phyloP scores from a whole-genome alignment of 2,888 invertebrate genomes.

The Zygaena filipendulae region DNA sequence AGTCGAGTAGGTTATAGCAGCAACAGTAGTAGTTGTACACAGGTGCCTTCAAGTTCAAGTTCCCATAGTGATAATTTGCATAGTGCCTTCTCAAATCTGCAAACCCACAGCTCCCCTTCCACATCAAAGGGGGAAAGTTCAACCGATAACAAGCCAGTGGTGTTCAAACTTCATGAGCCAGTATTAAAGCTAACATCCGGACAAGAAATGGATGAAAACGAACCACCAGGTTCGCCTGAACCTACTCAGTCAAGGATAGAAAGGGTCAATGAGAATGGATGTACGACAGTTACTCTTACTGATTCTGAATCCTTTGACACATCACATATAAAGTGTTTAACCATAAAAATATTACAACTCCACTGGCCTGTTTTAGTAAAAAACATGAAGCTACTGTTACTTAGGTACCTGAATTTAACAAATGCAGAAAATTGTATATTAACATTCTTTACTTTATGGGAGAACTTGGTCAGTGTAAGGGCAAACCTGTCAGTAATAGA shows the following conservation, averaged over 20 bases:
- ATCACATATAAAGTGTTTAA: slow-evolving; percentile 86
- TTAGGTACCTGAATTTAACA: slow-evolving; percentile 66
- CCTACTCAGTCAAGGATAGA: slow-evolving; percentile 45
- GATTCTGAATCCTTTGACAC: slow-evolving; percentile 88
- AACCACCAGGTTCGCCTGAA: slow-evolving; percentile 38
- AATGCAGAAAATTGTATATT: slow-evolving; percentile 78
- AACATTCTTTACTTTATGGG: slow-evolving; percentile 88
- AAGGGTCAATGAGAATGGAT: slow-evolving; percentile 56
- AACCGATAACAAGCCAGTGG: slow-evolving; percentile 24
- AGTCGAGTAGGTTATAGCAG: slow-evolving; percentile 40
- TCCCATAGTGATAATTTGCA: slow-evolving; percentile 43
- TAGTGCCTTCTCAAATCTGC: slow-evolving; percentile 56
- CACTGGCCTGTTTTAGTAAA: slow-evolving; percentile 87
- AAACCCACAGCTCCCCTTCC: slow-evolving; percentile 46
- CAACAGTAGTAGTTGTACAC: slow-evolving; percentile 24
- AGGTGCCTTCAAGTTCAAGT: slow-evolving; percentile 31
- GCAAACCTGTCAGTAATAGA: slow-evolving; percentile 90
- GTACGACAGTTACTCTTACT: slow-evolving; percentile 72
- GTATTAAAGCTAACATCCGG: slow-evolving; percentile 43
- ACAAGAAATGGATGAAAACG: slow-evolving; percentile 29
- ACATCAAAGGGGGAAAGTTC: slow-evolving; percentile 36
- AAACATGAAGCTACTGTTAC: slow-evolving; percentile 71
- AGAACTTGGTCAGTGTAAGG: slow-evolving; percentile 90
- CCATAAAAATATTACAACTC: slow-evolving; percentile 85
- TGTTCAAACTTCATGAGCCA: slow-evolving; percentile 50